These are phyloP conservation scores for Microctenopoma stevenorrisi DNA, from an alignment of 2,797 vertebrate species.

Conservation along the genomic window DNA sequence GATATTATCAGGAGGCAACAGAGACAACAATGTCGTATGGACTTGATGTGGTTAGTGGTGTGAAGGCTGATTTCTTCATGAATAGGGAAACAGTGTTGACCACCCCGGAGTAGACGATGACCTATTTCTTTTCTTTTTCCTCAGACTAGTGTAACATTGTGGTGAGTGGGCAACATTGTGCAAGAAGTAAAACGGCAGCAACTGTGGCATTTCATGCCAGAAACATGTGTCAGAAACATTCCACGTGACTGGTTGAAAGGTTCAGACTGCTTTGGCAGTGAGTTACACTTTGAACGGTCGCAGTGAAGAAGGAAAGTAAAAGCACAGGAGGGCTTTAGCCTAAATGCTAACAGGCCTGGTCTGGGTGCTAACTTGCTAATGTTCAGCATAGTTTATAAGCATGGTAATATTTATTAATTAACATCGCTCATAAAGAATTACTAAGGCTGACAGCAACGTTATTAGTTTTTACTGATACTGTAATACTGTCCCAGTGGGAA, in stretches of 20 bases:
- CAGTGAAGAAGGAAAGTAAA: neutral
- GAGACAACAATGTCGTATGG: neutral
- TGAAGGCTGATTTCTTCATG: neutral
- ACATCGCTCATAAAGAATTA: no score
- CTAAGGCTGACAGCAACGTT: no score
- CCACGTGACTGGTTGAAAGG: neutral
- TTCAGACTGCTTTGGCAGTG: constrained; percentile 3
- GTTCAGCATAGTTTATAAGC: no score
- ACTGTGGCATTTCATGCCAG: neutral
- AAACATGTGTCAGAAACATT: neutral
- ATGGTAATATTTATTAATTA: no score
- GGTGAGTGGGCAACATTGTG: neutral
- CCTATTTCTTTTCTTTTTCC: constrained; percentile 15
- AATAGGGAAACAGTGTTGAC: neutral
- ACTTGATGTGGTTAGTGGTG: neutral
- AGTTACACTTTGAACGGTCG: neutral
- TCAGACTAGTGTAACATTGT: neutral
- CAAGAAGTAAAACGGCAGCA: neutral
- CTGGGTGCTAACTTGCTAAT: no score
- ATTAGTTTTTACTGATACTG: no score
- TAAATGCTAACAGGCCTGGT: no score
- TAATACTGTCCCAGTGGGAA: no score
- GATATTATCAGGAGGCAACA: neutral
- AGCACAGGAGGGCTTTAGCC: no score
- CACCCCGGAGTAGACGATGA: neutral